These are phyloP conservation scores for Rhegmatorhina hoffmannsi DNA, from an alignment of 2,113 vertebrate species.

Conservation along the genomic window DNA sequence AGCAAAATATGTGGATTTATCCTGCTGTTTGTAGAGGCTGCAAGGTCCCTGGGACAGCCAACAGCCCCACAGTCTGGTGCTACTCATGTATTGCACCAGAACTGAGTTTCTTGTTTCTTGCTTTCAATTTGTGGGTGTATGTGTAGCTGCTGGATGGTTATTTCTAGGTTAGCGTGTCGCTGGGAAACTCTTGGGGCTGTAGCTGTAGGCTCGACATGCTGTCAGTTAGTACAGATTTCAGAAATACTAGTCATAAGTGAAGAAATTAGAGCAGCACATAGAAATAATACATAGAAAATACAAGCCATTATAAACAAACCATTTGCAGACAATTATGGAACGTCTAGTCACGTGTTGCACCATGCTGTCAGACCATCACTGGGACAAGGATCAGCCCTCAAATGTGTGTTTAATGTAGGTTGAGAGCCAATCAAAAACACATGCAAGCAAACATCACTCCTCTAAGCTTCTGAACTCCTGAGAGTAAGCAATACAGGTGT, in stretches of 20 bases:
- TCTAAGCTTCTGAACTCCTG: not conserved
- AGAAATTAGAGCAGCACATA: not conserved
- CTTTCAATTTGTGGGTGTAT: not conserved
- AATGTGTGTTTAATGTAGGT: not conserved
- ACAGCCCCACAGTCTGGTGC: constrained; percentile 62
- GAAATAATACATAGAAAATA: not conserved
- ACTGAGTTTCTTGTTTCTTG: not conserved
- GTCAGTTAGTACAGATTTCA: not conserved
- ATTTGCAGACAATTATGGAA: not conserved
- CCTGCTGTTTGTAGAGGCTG: not conserved
- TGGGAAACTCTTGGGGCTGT: not conserved
- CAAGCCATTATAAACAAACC: not conserved
- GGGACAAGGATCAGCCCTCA: not conserved
- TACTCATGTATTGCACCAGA: constrained; percentile 12
- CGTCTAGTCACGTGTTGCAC: not conserved
- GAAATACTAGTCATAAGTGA: not conserved
- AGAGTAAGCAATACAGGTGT: not conserved
- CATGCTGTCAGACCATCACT: not conserved
- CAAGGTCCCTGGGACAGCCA: not conserved
- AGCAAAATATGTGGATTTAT: not conserved
- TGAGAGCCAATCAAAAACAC: not conserved
- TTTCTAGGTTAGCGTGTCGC: not conserved
- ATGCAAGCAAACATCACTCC: not conserved
- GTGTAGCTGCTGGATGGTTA: no score
- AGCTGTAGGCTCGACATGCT: not conserved